Conservation (phyloP, 2,888 invertebrate species). For the Actias luna region DNA sequence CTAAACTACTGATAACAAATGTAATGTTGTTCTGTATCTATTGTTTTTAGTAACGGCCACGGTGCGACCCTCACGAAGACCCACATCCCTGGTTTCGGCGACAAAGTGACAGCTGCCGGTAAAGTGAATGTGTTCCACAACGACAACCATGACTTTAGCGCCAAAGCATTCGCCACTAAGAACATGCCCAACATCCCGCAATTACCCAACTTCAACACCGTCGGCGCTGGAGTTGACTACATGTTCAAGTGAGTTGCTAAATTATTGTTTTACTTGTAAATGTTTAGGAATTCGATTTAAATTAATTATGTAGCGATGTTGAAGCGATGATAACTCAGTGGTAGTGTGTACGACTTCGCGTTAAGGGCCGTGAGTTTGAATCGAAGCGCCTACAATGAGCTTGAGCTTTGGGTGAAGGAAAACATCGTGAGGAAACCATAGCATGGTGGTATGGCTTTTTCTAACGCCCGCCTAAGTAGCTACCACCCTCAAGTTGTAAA, state of each 20-base stretch:
- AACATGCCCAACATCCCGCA: slow-evolving; percentile 46
- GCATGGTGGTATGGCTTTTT: too few relatives aligned
- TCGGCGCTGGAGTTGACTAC: slow-evolving; percentile 54
- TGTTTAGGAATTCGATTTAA: too few relatives aligned
- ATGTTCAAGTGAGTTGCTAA: slow-evolving; percentile 49
- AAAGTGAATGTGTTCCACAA: slow-evolving; percentile 44
- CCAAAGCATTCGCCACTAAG: slow-evolving; percentile 52
- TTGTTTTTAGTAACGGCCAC: slow-evolving; percentile 47
- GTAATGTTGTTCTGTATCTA: too few relatives aligned
- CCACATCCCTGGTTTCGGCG: slow-evolving; percentile 43
- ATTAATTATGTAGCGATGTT: too few relatives aligned
- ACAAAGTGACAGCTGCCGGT: slow-evolving; percentile 44
- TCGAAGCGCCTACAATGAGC: too few relatives aligned
- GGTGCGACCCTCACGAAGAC: slow-evolving; percentile 40
- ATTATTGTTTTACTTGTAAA: not conserved
- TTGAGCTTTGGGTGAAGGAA: too few relatives aligned
- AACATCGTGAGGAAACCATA: too few relatives aligned
- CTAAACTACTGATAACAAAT: not conserved
- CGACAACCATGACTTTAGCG: slow-evolving; percentile 44
- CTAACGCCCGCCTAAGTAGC: too few relatives aligned
- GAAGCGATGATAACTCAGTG: too few relatives aligned
- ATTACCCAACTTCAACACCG: slow-evolving; percentile 54
- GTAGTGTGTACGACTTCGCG: too few relatives aligned
- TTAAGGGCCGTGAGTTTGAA: too few relatives aligned
- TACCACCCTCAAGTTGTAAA: too few relatives aligned